Percentiles rank a stretch among this genome's conserved stretches.
phyloP scores from a whole-genome alignment of 2,113 vertebrate species.

The Carettochelys insculpta region DNA sequence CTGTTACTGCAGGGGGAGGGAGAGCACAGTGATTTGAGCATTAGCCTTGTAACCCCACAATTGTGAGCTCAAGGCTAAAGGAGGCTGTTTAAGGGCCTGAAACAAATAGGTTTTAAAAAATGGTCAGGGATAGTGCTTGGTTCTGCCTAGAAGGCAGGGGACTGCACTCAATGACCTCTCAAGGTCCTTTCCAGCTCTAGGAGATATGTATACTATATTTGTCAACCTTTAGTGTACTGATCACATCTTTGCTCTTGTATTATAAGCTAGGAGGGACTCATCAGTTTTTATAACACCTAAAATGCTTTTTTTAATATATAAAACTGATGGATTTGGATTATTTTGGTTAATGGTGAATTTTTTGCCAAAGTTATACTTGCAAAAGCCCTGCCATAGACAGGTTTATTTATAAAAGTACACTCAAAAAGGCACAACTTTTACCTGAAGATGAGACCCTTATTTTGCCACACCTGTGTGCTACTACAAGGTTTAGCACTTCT shows the following conservation, averaged over 20 bases:
- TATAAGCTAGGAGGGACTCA: not conserved
- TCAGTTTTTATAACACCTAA: not conserved
- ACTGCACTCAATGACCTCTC: too few species aligned
- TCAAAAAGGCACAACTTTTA: not conserved
- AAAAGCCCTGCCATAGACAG: not conserved
- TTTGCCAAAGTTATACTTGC: not conserved
- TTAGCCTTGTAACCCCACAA: too few species aligned
- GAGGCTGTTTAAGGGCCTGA: too few species aligned
- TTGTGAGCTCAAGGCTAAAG: too few species aligned
- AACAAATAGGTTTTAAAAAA: too few species aligned
- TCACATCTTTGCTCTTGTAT: not conserved
- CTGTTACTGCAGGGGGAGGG: too few species aligned
- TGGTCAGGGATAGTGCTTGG: too few species aligned
- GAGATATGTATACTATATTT: not conserved
- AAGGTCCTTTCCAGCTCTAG: too few species aligned
- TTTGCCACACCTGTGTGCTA: not conserved
- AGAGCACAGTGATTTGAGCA: too few species aligned
- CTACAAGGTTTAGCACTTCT: not conserved
- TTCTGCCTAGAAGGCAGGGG: too few species aligned
- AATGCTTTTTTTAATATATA: not conserved
- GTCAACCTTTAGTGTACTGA: not conserved
- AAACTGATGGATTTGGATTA: not conserved
- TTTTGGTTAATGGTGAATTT: not conserved
- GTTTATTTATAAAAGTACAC: not conserved
- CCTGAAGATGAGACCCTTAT: not conserved